These are phyloP conservation scores for Diarsia mendica DNA, from an alignment of 2,888 invertebrate species.

Conservation along the genomic window DNA sequence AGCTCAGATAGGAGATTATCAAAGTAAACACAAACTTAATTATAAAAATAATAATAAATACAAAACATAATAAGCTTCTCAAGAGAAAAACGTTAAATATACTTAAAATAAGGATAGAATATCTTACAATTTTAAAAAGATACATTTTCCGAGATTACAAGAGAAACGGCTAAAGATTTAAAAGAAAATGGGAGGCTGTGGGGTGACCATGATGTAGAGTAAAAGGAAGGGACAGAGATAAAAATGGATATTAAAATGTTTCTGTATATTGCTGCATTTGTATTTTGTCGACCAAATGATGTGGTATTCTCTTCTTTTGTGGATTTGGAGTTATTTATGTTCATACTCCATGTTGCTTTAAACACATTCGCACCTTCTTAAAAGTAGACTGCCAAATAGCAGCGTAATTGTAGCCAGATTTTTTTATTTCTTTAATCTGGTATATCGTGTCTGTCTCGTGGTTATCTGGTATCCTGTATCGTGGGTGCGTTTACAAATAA, in stretches of 20 bases:
- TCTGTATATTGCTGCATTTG: background rate
- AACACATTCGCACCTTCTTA: background rate
- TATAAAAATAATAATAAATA: constrained; percentile 31
- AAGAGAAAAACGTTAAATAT: constrained; percentile 20
- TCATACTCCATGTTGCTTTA: background rate
- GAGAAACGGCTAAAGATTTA: constrained; percentile 50
- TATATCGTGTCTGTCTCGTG: no score
- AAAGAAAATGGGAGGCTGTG: constrained; percentile 54
- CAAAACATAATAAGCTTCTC: constrained; percentile 30
- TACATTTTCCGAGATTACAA: constrained; percentile 54
- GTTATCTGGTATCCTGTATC: no score
- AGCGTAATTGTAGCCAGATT: background rate
- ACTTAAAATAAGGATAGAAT: constrained; percentile 41
- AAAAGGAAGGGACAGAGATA: constrained; percentile 30
- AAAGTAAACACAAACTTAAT: constrained; percentile 27
- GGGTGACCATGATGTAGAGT: constrained; percentile 20
- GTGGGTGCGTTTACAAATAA: no score
- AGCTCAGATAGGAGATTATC: background rate
- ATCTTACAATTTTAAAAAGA: constrained; percentile 53
- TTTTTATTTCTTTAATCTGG: no score
- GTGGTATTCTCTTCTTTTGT: no score
- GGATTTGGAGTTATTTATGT: background rate
- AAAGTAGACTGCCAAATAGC: no score
- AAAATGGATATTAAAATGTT: constrained; percentile 31
- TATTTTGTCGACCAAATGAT: background rate